Percentiles rank a stretch among this genome's conserved stretches.
Evolutionary conservation across 2,888 invertebrate genomes (phyloP).

Genomic region (Alsophila aescularia): DNA sequence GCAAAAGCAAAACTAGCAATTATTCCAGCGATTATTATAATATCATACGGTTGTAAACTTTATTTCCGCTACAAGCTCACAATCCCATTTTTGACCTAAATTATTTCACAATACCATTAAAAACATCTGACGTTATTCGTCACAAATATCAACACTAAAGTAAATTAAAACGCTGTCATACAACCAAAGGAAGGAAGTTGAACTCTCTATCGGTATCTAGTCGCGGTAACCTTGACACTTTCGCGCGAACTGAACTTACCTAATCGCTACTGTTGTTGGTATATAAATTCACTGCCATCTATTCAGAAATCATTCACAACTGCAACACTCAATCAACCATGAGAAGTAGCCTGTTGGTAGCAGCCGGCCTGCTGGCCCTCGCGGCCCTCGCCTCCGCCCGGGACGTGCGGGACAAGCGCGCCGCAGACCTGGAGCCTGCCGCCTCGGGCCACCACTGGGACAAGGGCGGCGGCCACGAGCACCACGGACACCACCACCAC

Average conservation of each 20-base stretch:
- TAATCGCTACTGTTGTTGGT: slow-evolving; percentile 50
- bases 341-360: slow-evolving; percentile 59
- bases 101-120: neutral
- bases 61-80: too few relatives aligned
- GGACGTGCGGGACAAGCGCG: slow-evolving; percentile 74
- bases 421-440: slow-evolving; percentile 79
- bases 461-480: slow-evolving; percentile 78
- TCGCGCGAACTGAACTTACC: slow-evolving; percentile 50
- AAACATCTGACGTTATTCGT: neutral
- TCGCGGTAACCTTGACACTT: slow-evolving; percentile 55
- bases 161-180: slow-evolving; percentile 1
- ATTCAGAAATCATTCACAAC: slow-evolving; percentile 54
- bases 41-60: too few relatives aligned
- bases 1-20: too few relatives aligned
- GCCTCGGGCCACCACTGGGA: slow-evolving; percentile 65
- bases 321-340: slow-evolving; percentile 54
- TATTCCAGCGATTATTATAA: too few relatives aligned
- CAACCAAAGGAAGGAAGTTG: slow-evolving; percentile 22
- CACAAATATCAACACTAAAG: slow-evolving; percentile 3
- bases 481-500: slow-evolving; percentile 85
- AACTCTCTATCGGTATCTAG: slow-evolving; percentile 28
- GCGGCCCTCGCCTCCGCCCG: slow-evolving; percentile 74
- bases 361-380: slow-evolving; percentile 72
- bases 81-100: neutral
- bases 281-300: slow-evolving; percentile 61